Conservation (phyloP, 2,113 vertebrate genomes). For the Hystrix cristata region DNA sequence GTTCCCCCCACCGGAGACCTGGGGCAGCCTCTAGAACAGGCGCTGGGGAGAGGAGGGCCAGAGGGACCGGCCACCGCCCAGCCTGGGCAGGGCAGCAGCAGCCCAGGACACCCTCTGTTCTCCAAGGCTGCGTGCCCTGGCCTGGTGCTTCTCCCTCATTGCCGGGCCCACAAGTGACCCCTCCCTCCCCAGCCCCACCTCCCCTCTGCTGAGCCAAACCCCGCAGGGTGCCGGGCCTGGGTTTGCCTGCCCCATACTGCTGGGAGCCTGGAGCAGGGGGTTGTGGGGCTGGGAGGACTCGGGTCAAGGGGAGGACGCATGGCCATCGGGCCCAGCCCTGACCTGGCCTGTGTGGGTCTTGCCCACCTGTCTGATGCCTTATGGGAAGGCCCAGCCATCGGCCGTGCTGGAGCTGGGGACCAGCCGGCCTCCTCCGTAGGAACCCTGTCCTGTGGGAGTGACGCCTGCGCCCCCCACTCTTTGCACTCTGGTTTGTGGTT, state of each 20-base stretch:
- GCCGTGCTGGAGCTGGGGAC: slow-evolving; percentile 61
- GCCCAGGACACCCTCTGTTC: slow-evolving; percentile 55
- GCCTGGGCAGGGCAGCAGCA: slow-evolving; percentile 27
- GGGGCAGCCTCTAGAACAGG: slow-evolving; percentile 93
- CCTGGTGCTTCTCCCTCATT: slow-evolving; percentile 77
- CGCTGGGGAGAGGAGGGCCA: slow-evolving; percentile 60
- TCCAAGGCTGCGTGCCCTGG: not conserved
- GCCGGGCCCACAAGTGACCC: slow-evolving; percentile 15
- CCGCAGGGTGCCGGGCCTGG: slow-evolving; percentile 59
- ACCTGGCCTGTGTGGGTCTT: slow-evolving; percentile 1
- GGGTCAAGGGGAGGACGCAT: not conserved
- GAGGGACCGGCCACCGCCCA: not conserved
- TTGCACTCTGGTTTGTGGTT: slow-evolving; percentile 82
- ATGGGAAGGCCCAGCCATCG: slow-evolving; percentile 84
- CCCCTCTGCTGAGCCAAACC: slow-evolving; percentile 65
- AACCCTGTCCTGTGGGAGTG: slow-evolving; percentile 19
- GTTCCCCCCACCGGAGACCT: slow-evolving; percentile 95
- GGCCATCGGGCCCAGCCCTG: not conserved
- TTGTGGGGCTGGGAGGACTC: not conserved
- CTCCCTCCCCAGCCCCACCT: not conserved
- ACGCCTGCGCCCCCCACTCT: slow-evolving; percentile 41
- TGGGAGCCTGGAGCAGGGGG: slow-evolving; percentile 13
- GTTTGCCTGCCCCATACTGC: not conserved
- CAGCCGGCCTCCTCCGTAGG: slow-evolving; percentile 66
- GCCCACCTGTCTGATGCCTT: slow-evolving; percentile 80